Conservation (phyloP, 1,140 invertebrate genomes). For the Drosophila santomea region DNA sequence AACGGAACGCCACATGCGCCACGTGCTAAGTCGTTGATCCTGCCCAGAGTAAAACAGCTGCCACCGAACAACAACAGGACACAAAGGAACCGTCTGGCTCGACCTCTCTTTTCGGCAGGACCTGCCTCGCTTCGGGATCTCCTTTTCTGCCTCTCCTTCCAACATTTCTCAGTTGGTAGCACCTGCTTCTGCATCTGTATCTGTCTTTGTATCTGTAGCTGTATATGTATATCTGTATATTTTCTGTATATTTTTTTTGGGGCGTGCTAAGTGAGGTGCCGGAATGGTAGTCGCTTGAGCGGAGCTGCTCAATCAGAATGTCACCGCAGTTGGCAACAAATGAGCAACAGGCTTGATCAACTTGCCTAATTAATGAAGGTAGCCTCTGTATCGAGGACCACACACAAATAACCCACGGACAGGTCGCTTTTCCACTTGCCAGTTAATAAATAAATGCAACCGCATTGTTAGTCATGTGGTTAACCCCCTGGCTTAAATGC, state of each 20-base stretch:
- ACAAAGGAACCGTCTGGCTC: constrained; percentile 30
- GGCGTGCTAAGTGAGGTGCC: constrained; percentile 55
- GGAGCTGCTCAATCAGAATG: constrained; percentile 71
- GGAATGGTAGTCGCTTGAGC: constrained; percentile 44
- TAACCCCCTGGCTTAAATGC: constrained; percentile 40
- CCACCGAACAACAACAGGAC: constrained; percentile 31
- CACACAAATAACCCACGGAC: constrained; percentile 35
- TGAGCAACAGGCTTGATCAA: constrained; percentile 53
- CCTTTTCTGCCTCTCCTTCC: constrained; percentile 5
- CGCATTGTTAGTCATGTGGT: constrained; percentile 38
- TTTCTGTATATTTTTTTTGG: constrained; percentile 54
- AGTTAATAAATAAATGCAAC: constrained; percentile 21
- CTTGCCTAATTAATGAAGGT: constrained; percentile 70
- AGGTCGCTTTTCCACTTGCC: constrained; percentile 16
- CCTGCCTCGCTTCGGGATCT: constrained; percentile 43
- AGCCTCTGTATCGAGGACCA: constrained; percentile 59
- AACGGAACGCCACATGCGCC: constrained; percentile 75
- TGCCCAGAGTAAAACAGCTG: constrained; percentile 68
- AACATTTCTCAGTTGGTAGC: constrained; percentile 32
- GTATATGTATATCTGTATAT: neutral
- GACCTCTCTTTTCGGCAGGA: constrained; percentile 40
- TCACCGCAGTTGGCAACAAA: constrained; percentile 58
- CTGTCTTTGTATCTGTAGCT: neutral
- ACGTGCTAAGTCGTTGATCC: constrained; percentile 82
- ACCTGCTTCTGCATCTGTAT: constrained; percentile 46